Evolutionary conservation across 2,797 vertebrate species (phyloP), one percentile per base, ranked within the genome.

Genomic region (Macropus fuliginosus): DNA sequence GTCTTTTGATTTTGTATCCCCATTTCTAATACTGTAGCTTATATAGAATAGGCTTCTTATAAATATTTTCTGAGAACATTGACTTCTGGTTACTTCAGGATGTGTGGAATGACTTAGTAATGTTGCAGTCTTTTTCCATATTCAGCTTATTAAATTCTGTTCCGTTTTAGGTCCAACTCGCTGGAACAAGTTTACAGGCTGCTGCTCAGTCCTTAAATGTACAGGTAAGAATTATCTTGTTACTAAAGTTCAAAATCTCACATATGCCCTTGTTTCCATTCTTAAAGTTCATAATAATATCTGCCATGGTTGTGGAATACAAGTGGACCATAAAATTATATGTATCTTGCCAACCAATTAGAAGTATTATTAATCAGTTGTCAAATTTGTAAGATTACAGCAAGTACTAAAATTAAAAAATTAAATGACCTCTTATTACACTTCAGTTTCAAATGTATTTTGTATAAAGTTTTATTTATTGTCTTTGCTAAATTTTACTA

Each of bases 171-270:
- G 99, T 99, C 98, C 99, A 99, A 98, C 99, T 99, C 94, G 98
- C 99, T 98, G 99, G 99, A 98, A 99, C 99, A 98, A 98, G 98
- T 98, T 99, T 99, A 98, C 99, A 99, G 98, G 98, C 99, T 98
- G 98, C 99, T 98, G 98, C 99, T 98, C 99, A 99, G 98, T 99
- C 99, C 98, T 98, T 99, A 98, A 99, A 98, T 98, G 98, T 98
- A 98, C 99, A 99, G 99, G 99, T 99, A 98, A 98, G 96, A 93
- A 93, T 95, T 94, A 56, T 87, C 40, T 62, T 59, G 87, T 91
- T 55, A 90, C 18, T 92, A 16, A 95, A 62, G 93, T 40, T 94
- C 55, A 90, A 92, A 46, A 93, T 81, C 28, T 40, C 66, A 94
- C 92, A 46, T 93, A 89, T 93, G 90, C 97, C 89, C 90, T 96